Conservation (phyloP, 2,888 invertebrate genomes). For the Agelastica alni region DNA sequence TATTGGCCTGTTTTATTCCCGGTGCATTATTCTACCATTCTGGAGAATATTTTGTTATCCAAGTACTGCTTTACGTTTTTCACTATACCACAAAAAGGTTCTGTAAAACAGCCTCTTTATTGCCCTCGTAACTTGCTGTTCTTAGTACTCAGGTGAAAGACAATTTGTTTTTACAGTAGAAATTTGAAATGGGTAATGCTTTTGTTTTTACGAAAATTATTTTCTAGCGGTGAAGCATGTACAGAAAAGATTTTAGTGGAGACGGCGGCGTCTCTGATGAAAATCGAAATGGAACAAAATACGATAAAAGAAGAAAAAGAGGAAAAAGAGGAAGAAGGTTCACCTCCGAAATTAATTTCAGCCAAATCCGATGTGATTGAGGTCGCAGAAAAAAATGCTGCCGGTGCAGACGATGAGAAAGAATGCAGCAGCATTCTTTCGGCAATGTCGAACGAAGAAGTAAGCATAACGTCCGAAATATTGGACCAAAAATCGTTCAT, state of each 20-base stretch:
- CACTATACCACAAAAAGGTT: no score
- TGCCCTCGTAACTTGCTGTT: no score
- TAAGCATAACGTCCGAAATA: conserved; percentile 72
- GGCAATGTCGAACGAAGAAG: conserved; percentile 71
- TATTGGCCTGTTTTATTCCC: no score
- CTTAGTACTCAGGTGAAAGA: no score
- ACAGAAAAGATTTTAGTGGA: conserved; percentile 47
- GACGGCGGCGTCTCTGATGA: conserved; percentile 49
- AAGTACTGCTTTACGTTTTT: no score
- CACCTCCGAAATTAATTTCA: conserved; percentile 1
- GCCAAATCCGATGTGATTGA: conserved; percentile 19
- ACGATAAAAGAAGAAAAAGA: conserved; percentile 35
- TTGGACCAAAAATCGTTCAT: conserved; percentile 58
- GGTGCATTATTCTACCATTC: no score
- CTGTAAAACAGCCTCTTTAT: no score
- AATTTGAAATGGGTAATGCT: background rate
- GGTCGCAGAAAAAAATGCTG: conserved; percentile 44
- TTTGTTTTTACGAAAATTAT: conserved; percentile 19
- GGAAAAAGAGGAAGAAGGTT: conserved; percentile 35
- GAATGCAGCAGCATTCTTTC: conserved; percentile 67
- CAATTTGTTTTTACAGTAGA: background rate
- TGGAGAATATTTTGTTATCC: no score
- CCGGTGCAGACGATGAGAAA: conserved; percentile 57
- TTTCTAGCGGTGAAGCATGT: conserved; percentile 46
- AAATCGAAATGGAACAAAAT: conserved; percentile 44